These are phyloP conservation scores for Pelecanus crispus DNA, from an alignment of 2,113 vertebrate species.

Conservation along the genomic window DNA sequence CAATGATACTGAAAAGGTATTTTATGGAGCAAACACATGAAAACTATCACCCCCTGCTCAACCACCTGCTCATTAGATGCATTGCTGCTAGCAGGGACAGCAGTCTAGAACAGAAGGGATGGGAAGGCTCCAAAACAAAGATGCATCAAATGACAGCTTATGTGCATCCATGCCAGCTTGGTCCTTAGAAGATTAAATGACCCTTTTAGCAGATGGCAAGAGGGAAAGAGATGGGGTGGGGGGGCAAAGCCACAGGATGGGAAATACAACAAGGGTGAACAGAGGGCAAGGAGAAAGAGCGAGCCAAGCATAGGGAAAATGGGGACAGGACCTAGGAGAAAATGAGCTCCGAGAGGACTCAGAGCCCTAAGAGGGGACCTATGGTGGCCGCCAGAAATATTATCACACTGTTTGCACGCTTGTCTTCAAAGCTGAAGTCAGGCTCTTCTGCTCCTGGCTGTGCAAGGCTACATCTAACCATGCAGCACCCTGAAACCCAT, in stretches of 20 bases:
- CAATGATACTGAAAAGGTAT: background rate
- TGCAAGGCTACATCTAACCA: background rate
- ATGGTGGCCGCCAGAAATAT: background rate
- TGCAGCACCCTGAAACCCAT: background rate
- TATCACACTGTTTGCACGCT: accelerated
- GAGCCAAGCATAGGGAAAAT: background rate
- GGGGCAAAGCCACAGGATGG: background rate
- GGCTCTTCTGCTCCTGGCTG: background rate
- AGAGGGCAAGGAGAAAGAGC: background rate
- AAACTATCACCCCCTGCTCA: background rate
- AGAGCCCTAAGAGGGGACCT: background rate
- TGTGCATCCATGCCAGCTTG: background rate
- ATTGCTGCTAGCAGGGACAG: accelerated
- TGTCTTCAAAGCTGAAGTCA: background rate
- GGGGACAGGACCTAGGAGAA: background rate
- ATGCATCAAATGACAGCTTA: background rate
- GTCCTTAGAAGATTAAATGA: background rate
- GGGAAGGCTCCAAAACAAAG: background rate
- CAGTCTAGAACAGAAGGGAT: background rate
- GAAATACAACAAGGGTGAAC: background rate
- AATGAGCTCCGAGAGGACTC: background rate
- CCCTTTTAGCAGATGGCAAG: background rate
- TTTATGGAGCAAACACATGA: background rate
- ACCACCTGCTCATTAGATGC: background rate
- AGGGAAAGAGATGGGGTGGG: background rate